These are phyloP conservation scores for Conomelus anceps DNA, from an alignment of 2,888 invertebrate species.

Conservation along the genomic window DNA sequence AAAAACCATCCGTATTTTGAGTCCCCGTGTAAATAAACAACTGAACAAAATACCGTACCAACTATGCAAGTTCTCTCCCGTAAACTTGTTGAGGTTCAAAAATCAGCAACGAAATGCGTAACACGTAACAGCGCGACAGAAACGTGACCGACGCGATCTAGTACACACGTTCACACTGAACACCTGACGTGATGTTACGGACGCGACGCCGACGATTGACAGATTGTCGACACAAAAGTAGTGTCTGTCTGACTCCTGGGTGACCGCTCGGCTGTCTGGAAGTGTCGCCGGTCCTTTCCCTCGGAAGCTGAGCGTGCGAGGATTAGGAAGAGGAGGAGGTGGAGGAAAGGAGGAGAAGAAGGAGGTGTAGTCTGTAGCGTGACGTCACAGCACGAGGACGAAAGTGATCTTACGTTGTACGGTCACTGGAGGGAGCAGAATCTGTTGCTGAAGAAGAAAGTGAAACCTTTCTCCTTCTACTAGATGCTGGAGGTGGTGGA, in stretches of 20 bases:
- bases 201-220: neutral
- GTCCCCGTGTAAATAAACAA: no score
- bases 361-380: neutral
- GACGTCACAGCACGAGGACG: neutral
- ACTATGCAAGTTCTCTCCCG: no score
- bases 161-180: neutral
- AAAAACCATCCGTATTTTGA: no score
- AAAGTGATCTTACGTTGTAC: neutral
- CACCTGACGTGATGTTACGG: neutral
- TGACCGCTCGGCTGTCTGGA: neutral
- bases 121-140: neutral
- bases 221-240: neutral
- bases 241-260: neutral
- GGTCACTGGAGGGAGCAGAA: neutral
- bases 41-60: no score
- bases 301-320: neutral
- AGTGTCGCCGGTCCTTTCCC: neutral
- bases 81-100: no score
- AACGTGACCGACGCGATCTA: neutral
- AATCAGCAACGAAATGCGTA: no score
- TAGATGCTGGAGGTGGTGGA: neutral
- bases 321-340: neutral
- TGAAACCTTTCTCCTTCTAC: neutral
- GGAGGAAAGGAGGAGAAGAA: conserved; percentile 1
- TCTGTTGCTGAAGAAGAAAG: neutral